Conservation (phyloP, 1,140 invertebrate genomes). For the Vollenhovia emeryi region DNA sequence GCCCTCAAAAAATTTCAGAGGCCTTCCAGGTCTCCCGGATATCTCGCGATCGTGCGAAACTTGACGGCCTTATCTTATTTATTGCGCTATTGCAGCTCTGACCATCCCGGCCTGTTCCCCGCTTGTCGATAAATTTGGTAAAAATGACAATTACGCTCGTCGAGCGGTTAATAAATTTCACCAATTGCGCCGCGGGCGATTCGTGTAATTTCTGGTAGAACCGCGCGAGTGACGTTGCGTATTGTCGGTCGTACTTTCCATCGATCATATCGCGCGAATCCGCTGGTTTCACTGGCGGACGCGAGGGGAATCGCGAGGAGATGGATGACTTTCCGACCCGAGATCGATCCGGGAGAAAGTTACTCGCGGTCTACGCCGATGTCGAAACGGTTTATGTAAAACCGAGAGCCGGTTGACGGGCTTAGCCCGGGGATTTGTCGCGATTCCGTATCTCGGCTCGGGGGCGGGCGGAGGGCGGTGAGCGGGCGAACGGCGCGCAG, state of each 20-base stretch:
- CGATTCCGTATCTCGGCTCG: neutral
- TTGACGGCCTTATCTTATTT: neutral
- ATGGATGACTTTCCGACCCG: conserved; percentile 60
- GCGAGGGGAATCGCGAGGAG: conserved; percentile 40
- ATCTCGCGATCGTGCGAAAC: neutral
- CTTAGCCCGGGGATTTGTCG: neutral
- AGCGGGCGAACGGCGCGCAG: too few relatives aligned
- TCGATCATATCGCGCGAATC: conserved; percentile 30
- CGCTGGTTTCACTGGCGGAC: conserved; percentile 59
- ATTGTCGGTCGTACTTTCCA: conserved; percentile 31
- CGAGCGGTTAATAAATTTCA: neutral
- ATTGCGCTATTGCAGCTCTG: neutral
- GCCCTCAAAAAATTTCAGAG: neutral
- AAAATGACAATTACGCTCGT: neutral
- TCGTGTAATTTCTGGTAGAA: neutral
- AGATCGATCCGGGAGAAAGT: conserved; percentile 73
- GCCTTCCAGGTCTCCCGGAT: neutral
- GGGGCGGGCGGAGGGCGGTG: too few relatives aligned
- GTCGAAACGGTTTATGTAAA: conserved; percentile 71
- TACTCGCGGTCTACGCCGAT: conserved; percentile 47
- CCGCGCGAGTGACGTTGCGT: neutral
- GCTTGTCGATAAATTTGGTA: neutral
- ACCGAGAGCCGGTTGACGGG: neutral
- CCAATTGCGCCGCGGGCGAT: neutral
- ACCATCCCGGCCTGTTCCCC: neutral